Percentiles rank a stretch among this genome's conserved stretches.
Conservation (phyloP, 2,113 vertebrate genomes). For the Bubo blakistoni region DNA sequence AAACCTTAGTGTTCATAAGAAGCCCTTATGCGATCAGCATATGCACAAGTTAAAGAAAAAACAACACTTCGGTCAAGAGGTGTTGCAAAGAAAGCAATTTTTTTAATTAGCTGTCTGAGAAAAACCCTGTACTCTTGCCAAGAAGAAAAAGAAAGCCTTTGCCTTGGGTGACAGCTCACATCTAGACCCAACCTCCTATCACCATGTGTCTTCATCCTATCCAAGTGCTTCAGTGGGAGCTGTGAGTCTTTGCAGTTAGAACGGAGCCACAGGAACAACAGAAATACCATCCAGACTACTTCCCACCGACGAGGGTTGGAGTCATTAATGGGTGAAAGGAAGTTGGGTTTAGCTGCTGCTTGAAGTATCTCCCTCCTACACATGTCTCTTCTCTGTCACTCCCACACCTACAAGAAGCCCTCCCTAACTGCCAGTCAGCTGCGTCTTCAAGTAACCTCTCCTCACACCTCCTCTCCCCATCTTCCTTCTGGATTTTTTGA, state of each 20-base stretch:
- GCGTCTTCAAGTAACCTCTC: neutral
- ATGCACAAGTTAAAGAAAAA: neutral
- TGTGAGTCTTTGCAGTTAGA: too few species aligned
- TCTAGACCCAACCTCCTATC: neutral
- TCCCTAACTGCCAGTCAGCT: neutral
- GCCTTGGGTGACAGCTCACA: neutral
- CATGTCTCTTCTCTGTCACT: accelerated
- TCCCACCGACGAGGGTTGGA: accelerated
- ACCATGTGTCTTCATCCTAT: neutral
- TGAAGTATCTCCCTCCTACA: neutral
- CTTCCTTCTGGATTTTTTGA: neutral
- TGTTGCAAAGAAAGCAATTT: neutral
- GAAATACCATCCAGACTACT: neutral
- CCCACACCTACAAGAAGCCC: neutral
- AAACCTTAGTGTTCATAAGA: accelerated
- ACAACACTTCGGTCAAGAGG: neutral
- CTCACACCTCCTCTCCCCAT: neutral
- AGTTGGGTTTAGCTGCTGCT: neutral
- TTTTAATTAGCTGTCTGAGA: neutral
- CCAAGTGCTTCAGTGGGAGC: neutral
- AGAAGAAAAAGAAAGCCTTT: neutral
- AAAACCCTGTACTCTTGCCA: neutral
- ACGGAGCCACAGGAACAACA: neutral
- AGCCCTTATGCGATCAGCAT: neutral
- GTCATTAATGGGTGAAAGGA: neutral